Conservation (phyloP, 1,140 invertebrate species). For the Wasmannia auropunctata region DNA sequence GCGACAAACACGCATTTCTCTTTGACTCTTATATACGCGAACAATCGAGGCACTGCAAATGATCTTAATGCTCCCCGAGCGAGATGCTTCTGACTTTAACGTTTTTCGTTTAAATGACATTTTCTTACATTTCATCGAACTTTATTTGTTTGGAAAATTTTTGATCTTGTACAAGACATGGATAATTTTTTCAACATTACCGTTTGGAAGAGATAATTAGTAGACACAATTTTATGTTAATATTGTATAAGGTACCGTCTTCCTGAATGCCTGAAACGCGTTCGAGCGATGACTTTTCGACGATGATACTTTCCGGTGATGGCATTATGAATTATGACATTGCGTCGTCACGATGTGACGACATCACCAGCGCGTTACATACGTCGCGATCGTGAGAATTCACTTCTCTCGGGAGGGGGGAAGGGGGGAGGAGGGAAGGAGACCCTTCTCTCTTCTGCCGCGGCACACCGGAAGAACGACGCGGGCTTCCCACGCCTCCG, state of each 20-base stretch:
- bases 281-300: background rate
- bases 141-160: background rate
- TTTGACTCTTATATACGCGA: background rate
- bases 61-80: background rate
- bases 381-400: slow-evolving; percentile 83
- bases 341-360: slow-evolving; percentile 56
- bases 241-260: background rate
- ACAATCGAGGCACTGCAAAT: background rate
- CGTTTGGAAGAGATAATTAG: background rate
- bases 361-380: slow-evolving; percentile 58
- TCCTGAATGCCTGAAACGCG: background rate
- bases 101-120: background rate
- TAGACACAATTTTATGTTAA: background rate
- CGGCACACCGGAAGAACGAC: slow-evolving; percentile 77
- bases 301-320: background rate
- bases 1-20: background rate
- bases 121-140: background rate
- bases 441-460: slow-evolving; percentile 56
- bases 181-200: background rate
- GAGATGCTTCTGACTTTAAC: background rate
- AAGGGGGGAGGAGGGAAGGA: slow-evolving; percentile 19
- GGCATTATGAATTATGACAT: slow-evolving; percentile 15
- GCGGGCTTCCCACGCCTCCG: slow-evolving; percentile 81
- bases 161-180: background rate
- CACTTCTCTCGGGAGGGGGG: slow-evolving; percentile 65